These are phyloP conservation scores for Peromyscus attwateri DNA, from an alignment of 2,797 vertebrate species.

Conservation along the genomic window DNA sequence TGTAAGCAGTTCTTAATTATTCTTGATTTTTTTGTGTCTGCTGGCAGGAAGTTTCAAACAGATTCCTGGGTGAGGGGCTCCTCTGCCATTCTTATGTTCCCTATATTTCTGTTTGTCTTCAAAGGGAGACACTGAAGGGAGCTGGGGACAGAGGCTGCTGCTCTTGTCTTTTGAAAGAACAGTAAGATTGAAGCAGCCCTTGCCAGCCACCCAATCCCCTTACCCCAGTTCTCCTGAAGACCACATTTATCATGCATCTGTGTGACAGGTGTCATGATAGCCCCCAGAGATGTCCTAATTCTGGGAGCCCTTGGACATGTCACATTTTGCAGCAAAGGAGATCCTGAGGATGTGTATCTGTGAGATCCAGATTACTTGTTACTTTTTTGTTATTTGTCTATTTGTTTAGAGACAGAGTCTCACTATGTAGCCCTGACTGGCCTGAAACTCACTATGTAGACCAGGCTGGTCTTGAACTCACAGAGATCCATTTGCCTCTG, in stretches of 20 bases:
- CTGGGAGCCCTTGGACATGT: accelerated
- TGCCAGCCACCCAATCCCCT: too few species aligned
- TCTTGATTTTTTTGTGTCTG: not conserved
- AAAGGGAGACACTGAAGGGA: not conserved
- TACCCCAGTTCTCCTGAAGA: not conserved
- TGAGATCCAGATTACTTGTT: not conserved
- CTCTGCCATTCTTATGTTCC: not conserved
- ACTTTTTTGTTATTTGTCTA: not conserved
- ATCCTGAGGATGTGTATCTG: too few species aligned
- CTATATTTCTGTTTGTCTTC: not conserved
- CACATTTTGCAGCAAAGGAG: not conserved
- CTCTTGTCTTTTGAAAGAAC: not conserved
- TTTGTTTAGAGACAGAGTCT: not conserved
- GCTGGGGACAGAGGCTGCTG: not conserved
- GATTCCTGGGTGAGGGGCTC: not conserved
- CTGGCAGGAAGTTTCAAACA: not conserved
- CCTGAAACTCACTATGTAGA: not conserved
- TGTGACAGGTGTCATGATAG: not conserved
- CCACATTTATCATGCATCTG: accelerated
- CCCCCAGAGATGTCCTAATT: too few species aligned
- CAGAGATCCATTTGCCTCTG: not conserved
- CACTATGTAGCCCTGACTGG: not conserved
- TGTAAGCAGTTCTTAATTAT: not conserved
- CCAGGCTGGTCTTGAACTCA: not conserved
- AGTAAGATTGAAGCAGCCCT: not conserved